A percentile compares a stretch with the other conserved stretches of the same genome.
Evolutionary conservation across 2,113 vertebrate species (phyloP).

Genomic region (Engystomops pustulosus): DNA sequence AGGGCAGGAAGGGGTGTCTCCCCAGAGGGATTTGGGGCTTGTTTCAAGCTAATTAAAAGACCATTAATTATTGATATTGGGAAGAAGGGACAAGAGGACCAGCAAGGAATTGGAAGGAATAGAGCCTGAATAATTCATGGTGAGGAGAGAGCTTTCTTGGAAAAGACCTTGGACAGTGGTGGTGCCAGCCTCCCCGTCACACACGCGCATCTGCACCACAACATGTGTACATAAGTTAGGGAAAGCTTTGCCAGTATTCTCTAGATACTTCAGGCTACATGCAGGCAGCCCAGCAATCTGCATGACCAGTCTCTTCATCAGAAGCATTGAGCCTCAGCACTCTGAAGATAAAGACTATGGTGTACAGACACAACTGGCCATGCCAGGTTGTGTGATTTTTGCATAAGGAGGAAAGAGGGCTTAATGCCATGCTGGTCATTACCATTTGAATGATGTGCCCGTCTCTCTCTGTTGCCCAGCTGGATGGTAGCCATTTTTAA

Average conservation of each 20-base stretch:
- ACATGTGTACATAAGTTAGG: slow-evolving; percentile 14
- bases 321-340: slow-evolving; percentile 9
- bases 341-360: slow-evolving; percentile 6
- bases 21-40: slow-evolving; percentile 46
- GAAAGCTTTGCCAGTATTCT: background rate
- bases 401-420: slow-evolving; percentile 35
- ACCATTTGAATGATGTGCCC: slow-evolving; percentile 57
- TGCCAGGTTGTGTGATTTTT: slow-evolving; percentile 52
- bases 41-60: slow-evolving; percentile 57
- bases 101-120: slow-evolving; percentile 56
- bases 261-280: slow-evolving; percentile 28
- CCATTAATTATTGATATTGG: slow-evolving; percentile 58
- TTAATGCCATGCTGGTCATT: slow-evolving; percentile 53
- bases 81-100: slow-evolving; percentile 54
- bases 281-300: slow-evolving; percentile 21
- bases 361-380: slow-evolving; percentile 43
- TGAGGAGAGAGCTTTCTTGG: slow-evolving; percentile 58
- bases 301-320: slow-evolving; percentile 27
- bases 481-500: slow-evolving; percentile 42
- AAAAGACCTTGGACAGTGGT: slow-evolving; percentile 51
- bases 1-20: slow-evolving; percentile 32
- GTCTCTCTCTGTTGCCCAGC: slow-evolving; percentile 50
- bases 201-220: slow-evolving; percentile 39
- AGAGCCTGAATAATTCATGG: slow-evolving; percentile 54
- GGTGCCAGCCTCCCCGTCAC: slow-evolving; percentile 44